These are phyloP conservation scores for Colletes gigas DNA, from an alignment of 1,140 invertebrate genomes.

Conservation along the genomic window DNA sequence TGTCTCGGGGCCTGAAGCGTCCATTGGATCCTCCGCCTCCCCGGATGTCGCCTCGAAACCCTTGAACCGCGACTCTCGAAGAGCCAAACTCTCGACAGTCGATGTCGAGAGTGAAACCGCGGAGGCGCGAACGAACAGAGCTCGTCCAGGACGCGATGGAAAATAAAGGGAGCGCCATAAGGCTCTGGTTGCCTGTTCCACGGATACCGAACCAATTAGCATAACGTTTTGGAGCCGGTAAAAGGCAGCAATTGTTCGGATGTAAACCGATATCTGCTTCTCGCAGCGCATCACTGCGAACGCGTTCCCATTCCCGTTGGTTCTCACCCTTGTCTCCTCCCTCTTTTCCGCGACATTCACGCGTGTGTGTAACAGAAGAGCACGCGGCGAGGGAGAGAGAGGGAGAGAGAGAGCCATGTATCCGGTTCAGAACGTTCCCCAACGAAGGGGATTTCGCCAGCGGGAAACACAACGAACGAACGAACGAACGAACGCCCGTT, in stretches of 20 bases:
- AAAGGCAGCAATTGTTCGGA: slow-evolving; percentile 74
- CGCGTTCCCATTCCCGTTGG: slow-evolving; percentile 28
- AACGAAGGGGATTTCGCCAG: slow-evolving; percentile 52
- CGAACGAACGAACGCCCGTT: too few relatives aligned
- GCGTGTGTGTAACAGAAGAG: not conserved
- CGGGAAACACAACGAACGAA: slow-evolving; percentile 51
- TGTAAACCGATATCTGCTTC: slow-evolving; percentile 75
- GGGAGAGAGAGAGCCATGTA: slow-evolving; percentile 26
- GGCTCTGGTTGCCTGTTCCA: slow-evolving; percentile 4
- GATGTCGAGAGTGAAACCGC: too few relatives aligned
- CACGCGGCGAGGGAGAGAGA: not conserved
- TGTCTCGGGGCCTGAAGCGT: too few relatives aligned
- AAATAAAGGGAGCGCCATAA: not conserved
- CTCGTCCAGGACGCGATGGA: not conserved
- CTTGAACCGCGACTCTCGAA: too few relatives aligned
- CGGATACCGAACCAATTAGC: slow-evolving; percentile 65
- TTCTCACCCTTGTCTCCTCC: slow-evolving; percentile 9
- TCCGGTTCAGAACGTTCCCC: slow-evolving; percentile 55
- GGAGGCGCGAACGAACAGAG: too few relatives aligned
- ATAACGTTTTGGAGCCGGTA: slow-evolving; percentile 67
- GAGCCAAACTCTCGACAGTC: too few relatives aligned
- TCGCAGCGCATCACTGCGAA: slow-evolving; percentile 61
- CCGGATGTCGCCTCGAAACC: too few relatives aligned
- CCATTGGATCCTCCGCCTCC: too few relatives aligned
- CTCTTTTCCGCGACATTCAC: not conserved